Percentiles rank a stretch among this genome's conserved stretches.
phyloP scores from a whole-genome alignment of 2,797 vertebrate genomes.

The Sebastes matsubarae region DNA sequence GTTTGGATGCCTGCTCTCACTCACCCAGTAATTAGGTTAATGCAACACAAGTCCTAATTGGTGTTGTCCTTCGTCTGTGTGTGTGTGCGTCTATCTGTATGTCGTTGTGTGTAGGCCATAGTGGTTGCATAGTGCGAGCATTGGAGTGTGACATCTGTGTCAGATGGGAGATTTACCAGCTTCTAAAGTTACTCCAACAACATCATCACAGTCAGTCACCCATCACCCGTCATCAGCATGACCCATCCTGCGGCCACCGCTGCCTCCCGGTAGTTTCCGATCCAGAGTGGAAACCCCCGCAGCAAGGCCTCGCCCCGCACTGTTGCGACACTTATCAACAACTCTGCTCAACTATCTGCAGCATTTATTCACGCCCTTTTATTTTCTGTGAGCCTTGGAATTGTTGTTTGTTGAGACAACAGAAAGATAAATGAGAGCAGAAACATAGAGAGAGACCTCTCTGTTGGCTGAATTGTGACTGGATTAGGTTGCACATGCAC shows the following conservation, averaged over 20 bases:
- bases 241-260: background rate
- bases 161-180: constrained; percentile 71
- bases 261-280: constrained; percentile 47
- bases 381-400: constrained; percentile 15
- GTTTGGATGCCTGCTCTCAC: constrained; percentile 55
- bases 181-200: constrained; percentile 65
- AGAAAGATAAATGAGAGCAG: constrained; percentile 4
- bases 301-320: constrained; percentile 2
- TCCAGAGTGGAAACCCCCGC: constrained; percentile 35
- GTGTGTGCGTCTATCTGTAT: constrained; percentile 1
- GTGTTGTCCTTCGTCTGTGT: constrained; percentile 22
- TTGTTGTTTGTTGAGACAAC: constrained; percentile 23
- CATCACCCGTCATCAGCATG: constrained; percentile 14
- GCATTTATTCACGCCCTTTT: constrained; percentile 34
- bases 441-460: background rate
- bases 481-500: background rate
- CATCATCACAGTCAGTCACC: constrained; percentile 6
- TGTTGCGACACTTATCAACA: constrained; percentile 30
- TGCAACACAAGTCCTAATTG: constrained; percentile 77
- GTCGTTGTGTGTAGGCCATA: constrained; percentile 15
- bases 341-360: constrained; percentile 32
- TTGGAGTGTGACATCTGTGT: constrained; percentile 70
- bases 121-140: constrained; percentile 8
- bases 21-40: constrained; percentile 84
- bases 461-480: background rate